A percentile compares a stretch with the other conserved stretches of the same genome.
Evolutionary conservation across 1,140 invertebrate species (phyloP).

Genomic region (Capitella teleta): DNA sequence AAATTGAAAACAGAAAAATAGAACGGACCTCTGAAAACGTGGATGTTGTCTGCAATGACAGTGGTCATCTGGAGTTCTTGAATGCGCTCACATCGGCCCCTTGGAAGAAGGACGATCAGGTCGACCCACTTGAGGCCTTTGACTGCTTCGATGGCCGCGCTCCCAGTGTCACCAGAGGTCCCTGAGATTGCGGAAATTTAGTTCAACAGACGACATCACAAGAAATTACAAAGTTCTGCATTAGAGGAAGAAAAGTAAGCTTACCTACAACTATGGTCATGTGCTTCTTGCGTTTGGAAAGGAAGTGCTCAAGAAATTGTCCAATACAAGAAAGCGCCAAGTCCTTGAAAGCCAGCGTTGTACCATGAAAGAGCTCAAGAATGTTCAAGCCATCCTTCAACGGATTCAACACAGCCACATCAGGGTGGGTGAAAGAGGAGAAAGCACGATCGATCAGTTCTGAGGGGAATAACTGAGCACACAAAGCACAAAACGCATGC

Average conservation of each 20-base stretch:
- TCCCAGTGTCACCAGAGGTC: conserved; percentile 48
- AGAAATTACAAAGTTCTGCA: too few relatives aligned
- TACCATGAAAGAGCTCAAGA: conserved; percentile 45
- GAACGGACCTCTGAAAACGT: conserved; percentile 34
- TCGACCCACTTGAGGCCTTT: conserved; percentile 36
- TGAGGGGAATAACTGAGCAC: too few relatives aligned
- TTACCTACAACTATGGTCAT: conserved; percentile 33
- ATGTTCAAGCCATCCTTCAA: conserved; percentile 34
- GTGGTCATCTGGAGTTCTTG: conserved; percentile 47
- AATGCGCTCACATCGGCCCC: conserved; percentile 34
- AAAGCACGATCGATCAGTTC: conserved; percentile 31
- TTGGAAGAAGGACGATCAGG: conserved; percentile 44
- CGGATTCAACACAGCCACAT: conserved; percentile 25
- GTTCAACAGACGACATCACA: too few relatives aligned
- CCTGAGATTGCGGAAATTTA: conserved; percentile 18
- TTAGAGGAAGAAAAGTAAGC: conserved; percentile 11
- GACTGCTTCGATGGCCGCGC: conserved; percentile 44
- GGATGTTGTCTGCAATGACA: conserved; percentile 40
- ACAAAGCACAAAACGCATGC: too few relatives aligned
- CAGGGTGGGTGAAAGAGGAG: conserved; percentile 23
- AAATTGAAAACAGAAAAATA: too few relatives aligned
- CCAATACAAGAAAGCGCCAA: conserved; percentile 41
- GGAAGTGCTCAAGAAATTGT: conserved; percentile 41
- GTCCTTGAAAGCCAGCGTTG: conserved; percentile 46
- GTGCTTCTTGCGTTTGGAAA: conserved; percentile 34